Evolutionary conservation across 2,888 invertebrate species (phyloP).

Genomic region (Malthinus flaveolus): DNA sequence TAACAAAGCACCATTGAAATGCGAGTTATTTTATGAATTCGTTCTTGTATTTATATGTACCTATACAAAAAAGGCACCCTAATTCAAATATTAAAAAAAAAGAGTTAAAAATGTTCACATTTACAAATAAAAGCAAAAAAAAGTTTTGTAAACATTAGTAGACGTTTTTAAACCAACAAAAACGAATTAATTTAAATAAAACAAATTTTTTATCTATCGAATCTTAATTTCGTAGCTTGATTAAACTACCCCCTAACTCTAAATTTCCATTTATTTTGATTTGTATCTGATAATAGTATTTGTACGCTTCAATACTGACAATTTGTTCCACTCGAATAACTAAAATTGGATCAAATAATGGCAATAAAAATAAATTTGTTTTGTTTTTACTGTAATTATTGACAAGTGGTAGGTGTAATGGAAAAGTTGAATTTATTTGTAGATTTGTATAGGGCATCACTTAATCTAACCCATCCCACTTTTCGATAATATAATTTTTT

Average conservation of each 20-base stretch:
- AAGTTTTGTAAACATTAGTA: too few species aligned
- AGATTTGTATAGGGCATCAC: neutral
- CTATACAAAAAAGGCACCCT: too few species aligned
- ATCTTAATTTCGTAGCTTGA: slow-evolving; percentile 21
- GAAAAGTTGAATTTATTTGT: neutral
- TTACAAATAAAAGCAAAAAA: too few species aligned
- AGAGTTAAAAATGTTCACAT: too few species aligned
- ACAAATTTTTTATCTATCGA: slow-evolving; percentile 1
- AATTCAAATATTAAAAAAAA: too few species aligned
- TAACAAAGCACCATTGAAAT: too few species aligned
- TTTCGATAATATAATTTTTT: too few species aligned
- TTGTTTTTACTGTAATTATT: neutral
- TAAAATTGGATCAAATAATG: slow-evolving; percentile 3
- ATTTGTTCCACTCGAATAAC: slow-evolving; percentile 36
- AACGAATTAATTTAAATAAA: neutral
- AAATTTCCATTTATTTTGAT: slow-evolving; percentile 45
- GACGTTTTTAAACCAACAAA: too few species aligned
- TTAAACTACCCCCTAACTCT: slow-evolving; percentile 34
- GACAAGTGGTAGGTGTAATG: too few species aligned
- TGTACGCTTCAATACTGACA: slow-evolving; percentile 39
- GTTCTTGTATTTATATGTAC: too few species aligned
- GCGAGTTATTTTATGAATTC: too few species aligned
- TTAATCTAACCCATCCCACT: too few species aligned
- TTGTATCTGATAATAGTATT: slow-evolving; percentile 43
- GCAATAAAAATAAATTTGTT: slow-evolving; percentile 12